A percentile compares a stretch with the other conserved stretches of the same genome.
Conservation (phyloP, 1,140 invertebrate genomes). For the Caligus rogercresseyi region DNA sequence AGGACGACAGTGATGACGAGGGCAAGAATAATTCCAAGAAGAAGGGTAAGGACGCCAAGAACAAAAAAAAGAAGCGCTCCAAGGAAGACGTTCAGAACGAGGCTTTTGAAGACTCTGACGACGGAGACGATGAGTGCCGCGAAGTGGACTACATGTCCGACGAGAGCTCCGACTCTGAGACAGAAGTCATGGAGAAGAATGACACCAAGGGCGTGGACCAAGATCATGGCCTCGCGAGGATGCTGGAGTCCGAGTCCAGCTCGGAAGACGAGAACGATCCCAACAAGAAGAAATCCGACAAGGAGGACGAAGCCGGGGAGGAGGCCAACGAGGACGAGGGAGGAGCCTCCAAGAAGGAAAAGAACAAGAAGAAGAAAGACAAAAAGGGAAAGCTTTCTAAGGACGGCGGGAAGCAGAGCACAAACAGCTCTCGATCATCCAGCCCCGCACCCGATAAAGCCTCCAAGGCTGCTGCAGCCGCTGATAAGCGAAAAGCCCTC, state of each 20-base stretch:
- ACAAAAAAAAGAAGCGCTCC: conserved; percentile 55
- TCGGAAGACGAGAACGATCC: conserved; percentile 51
- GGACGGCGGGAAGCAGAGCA: conserved; percentile 28
- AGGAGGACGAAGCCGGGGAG: conserved; percentile 41
- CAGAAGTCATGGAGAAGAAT: conserved; percentile 50
- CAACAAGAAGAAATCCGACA: conserved; percentile 31
- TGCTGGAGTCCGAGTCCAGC: conserved; percentile 74
- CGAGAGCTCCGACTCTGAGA: conserved; percentile 30
- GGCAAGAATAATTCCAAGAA: conserved; percentile 23
- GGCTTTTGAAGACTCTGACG: conserved; percentile 84
- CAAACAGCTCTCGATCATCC: conserved; percentile 42
- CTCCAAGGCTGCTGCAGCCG: conserved; percentile 12
- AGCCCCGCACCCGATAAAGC: conserved; percentile 32
- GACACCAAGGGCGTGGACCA: conserved; percentile 43
- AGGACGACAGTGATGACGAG: conserved; percentile 25
- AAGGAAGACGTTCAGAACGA: conserved; percentile 54
- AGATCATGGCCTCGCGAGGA: conserved; percentile 65
- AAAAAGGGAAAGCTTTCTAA: conserved; percentile 24
- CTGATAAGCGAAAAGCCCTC: conserved; percentile 26
- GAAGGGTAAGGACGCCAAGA: conserved; percentile 26
- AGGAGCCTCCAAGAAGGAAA: conserved; percentile 39
- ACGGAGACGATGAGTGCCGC: conserved; percentile 81
- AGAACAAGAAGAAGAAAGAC: conserved; percentile 26
- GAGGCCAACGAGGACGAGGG: conserved; percentile 34
- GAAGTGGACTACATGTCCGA: conserved; percentile 45